Percentiles rank a stretch among this genome's conserved stretches.
phyloP scores from a whole-genome alignment of 1,140 invertebrate species.

The Leguminivora glycinivorella region DNA sequence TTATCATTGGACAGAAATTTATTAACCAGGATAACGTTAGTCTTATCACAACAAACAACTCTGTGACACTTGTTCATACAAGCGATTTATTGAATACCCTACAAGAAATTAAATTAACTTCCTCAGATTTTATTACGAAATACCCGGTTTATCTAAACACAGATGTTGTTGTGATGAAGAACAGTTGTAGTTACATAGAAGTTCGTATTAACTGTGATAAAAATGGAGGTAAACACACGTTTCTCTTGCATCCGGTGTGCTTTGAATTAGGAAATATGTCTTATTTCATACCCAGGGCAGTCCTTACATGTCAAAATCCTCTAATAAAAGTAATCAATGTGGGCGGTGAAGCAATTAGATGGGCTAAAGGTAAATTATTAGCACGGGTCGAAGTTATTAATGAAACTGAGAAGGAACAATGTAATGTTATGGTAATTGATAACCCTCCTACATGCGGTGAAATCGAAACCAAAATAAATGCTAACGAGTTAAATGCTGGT shows the following conservation, averaged over 20 bases:
- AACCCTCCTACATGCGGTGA: too few species aligned
- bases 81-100: background rate
- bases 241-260: conserved; percentile 14
- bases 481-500: conserved; percentile 16
- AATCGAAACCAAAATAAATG: background rate
- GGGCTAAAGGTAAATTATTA: background rate
- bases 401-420: background rate
- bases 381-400: conserved; percentile 15
- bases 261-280: conserved; percentile 25
- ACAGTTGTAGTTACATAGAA: background rate
- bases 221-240: background rate
- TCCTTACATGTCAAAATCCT: background rate
- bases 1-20: conserved; percentile 28
- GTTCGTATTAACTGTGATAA: background rate
- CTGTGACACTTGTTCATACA: background rate
- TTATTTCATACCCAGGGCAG: conserved; percentile 3
- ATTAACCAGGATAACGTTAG: conserved; percentile 26
- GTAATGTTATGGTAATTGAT: background rate
- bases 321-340: conserved; percentile 25
- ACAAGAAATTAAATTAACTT: conserved; percentile 5
- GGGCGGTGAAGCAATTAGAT: background rate
- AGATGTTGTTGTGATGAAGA: conserved; percentile 6
- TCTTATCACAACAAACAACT: conserved; percentile 24
- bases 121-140: background rate
- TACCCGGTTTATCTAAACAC: conserved; percentile 7